Conservation (phyloP, 2,797 vertebrate species). For the Tokudaia tokunoshimensis region DNA sequence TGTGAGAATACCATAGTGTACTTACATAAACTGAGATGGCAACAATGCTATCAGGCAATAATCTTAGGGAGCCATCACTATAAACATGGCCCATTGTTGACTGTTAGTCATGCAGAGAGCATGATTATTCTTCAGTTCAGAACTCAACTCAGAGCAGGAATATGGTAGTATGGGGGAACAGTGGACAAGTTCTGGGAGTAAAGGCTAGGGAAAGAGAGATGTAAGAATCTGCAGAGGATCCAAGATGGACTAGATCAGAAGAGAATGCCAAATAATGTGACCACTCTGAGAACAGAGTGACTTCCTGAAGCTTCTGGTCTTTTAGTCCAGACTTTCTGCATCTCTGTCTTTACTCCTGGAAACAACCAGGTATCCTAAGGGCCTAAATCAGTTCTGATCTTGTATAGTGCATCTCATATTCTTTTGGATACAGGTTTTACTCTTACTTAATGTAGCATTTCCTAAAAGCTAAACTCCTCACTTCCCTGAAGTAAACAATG, state of each 20-base stretch:
- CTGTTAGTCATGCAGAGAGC: neutral
- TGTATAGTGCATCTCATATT: neutral
- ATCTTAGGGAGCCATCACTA: constrained; percentile 9
- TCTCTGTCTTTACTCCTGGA: neutral
- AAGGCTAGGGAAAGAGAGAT: neutral
- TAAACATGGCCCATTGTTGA: neutral
- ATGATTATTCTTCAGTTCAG: constrained; percentile 5
- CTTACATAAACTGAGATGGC: neutral
- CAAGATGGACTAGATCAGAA: neutral
- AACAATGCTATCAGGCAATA: neutral
- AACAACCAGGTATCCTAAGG: neutral
- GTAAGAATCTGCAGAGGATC: neutral
- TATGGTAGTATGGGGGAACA: neutral
- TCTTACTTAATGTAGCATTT: constrained; percentile 64
- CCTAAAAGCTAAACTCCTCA: constrained; percentile 31
- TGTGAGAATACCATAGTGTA: neutral
- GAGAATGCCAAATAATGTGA: neutral
- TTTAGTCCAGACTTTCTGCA: neutral
- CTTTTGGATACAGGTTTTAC: constrained; percentile 52
- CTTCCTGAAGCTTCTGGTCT: constrained; percentile 3
- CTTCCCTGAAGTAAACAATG: constrained; percentile 56
- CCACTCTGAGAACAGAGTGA: neutral
- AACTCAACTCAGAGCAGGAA: constrained; percentile 29
- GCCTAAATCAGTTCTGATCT: constrained; percentile 18
- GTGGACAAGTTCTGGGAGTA: neutral